A percentile compares a stretch with the other conserved stretches of the same genome.
Evolutionary conservation across 2,888 invertebrate species (phyloP).

Genomic region (Sminthurinus aureus): DNA sequence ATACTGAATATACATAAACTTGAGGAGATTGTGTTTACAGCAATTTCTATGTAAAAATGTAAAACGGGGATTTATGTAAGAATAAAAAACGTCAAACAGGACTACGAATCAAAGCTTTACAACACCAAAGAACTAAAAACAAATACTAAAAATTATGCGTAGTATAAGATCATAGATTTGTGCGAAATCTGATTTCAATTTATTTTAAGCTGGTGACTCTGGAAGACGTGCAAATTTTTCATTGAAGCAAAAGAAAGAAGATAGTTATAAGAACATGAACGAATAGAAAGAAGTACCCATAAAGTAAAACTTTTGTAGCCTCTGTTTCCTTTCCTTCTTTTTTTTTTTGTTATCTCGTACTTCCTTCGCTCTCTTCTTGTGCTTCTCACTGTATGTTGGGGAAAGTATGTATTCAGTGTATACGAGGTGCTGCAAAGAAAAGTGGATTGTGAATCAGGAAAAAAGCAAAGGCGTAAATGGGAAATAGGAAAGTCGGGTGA

Average conservation of each 20-base stretch:
- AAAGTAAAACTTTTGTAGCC: background rate
- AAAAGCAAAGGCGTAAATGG: slow-evolving; percentile 27
- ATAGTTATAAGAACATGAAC: slow-evolving; percentile 20
- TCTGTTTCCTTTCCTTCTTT: background rate
- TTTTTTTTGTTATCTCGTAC: no score
- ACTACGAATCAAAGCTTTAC: background rate
- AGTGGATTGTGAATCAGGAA: slow-evolving; percentile 13
- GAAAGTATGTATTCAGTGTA: slow-evolving; percentile 14
- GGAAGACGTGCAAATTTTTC: slow-evolving; percentile 45
- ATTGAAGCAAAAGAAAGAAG: slow-evolving; percentile 35
- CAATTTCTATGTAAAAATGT: no score
- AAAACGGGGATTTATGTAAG: background rate
- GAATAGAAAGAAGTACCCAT: no score
- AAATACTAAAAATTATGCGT: no score
- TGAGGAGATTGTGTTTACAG: background rate
- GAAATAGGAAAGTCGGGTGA: slow-evolving; percentile 43
- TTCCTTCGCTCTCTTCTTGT: background rate
- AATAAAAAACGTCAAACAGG: background rate
- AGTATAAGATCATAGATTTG: slow-evolving; percentile 29
- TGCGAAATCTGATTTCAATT: slow-evolving; percentile 48
- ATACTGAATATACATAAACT: background rate
- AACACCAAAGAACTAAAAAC: background rate
- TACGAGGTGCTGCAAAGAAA: slow-evolving; percentile 11
- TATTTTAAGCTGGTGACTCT: slow-evolving; percentile 36
- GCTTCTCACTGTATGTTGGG: background rate